Evolutionary conservation across 2,113 vertebrate genomes (phyloP).

Genomic region (Hiodon tergisus): DNA sequence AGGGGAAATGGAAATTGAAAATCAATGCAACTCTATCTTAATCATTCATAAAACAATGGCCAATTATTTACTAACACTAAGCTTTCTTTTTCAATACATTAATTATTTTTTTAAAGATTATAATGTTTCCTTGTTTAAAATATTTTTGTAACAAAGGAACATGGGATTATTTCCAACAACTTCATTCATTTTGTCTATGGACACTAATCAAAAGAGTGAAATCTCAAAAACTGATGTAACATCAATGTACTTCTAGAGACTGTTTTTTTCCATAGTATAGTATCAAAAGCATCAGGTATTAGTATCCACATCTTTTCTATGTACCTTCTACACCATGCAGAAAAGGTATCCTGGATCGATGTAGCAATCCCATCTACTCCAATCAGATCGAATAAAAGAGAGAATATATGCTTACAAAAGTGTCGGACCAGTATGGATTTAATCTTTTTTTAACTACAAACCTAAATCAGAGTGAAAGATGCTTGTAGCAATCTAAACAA

Average conservation of each 20-base stretch:
- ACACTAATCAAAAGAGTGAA: too few species aligned
- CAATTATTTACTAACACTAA: too few species aligned
- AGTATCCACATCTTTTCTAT: background rate
- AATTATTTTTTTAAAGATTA: too few species aligned
- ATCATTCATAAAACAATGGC: too few species aligned
- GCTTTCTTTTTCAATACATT: too few species aligned
- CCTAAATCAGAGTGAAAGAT: background rate
- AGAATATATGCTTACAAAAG: background rate
- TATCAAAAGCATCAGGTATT: background rate
- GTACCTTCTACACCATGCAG: background rate
- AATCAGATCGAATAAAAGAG: background rate
- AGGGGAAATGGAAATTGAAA: too few species aligned
- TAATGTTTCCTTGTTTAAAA: too few species aligned
- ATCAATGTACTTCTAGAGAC: background rate
- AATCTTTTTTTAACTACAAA: background rate
- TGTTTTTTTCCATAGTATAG: background rate
- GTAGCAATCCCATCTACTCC: background rate
- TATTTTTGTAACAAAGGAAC: too few species aligned
- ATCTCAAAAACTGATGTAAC: too few species aligned
- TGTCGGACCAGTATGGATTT: background rate
- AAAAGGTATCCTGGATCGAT: background rate
- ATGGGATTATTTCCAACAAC: too few species aligned
- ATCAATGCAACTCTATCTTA: too few species aligned
- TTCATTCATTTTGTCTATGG: too few species aligned
- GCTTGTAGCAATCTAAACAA: constrained; percentile 1